These are phyloP conservation scores for Prietella phreatophila DNA, from an alignment of 2,113 vertebrate genomes.

Conservation along the genomic window DNA sequence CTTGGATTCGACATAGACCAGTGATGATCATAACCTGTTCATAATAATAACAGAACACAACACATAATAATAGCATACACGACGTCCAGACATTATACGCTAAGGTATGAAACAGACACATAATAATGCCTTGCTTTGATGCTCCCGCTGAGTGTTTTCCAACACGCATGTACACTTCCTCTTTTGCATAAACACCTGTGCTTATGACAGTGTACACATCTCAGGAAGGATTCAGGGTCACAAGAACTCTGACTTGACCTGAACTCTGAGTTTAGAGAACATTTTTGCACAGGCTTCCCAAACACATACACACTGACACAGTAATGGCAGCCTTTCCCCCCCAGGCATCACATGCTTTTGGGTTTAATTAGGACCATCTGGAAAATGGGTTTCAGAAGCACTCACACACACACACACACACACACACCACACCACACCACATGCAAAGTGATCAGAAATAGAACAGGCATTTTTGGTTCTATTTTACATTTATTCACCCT, in stretches of 20 bases:
- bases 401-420: not conserved
- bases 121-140: not conserved
- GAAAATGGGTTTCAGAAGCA: constrained; percentile 7
- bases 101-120: constrained; percentile 15
- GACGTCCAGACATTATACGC: not conserved
- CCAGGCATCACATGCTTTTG: constrained; percentile 32
- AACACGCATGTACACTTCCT: constrained; percentile 22
- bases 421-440: not conserved
- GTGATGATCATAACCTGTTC: not conserved
- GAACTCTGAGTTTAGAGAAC: constrained; percentile 59
- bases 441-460: constrained; percentile 22
- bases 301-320: constrained; percentile 30
- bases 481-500: not conserved
- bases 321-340: constrained; percentile 51
- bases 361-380: constrained; percentile 32
- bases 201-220: not conserved
- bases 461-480: not conserved
- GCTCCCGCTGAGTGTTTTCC: not conserved
- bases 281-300: constrained; percentile 63
- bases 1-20: not conserved
- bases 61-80: not conserved
- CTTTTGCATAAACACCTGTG: constrained; percentile 14
- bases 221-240: constrained; percentile 48
- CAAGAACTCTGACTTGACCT: constrained; percentile 39
- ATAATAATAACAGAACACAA: constrained; percentile 15